Conservation (phyloP, 2,888 invertebrate genomes). For the Chrysodeixis includens region DNA sequence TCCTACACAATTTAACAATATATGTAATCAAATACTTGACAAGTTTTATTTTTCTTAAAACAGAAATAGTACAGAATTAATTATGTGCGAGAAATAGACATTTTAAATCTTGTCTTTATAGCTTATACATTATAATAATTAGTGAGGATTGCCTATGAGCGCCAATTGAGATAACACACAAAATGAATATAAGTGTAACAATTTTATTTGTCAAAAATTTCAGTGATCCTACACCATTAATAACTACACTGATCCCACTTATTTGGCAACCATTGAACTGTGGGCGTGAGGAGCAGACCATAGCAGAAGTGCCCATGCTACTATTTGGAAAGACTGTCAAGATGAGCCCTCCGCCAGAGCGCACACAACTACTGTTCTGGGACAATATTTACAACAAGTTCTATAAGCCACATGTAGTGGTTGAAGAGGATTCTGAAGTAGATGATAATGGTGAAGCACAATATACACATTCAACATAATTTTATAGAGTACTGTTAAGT, state of each 20-base stretch:
- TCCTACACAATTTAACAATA: no score
- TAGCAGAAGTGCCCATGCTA: conserved; percentile 64
- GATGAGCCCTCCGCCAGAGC: conserved; percentile 58
- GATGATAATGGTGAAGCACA: conserved; percentile 41
- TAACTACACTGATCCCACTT: conserved; percentile 70
- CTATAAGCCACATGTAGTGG: conserved; percentile 63
- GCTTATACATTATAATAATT: no score
- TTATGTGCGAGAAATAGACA: no score
- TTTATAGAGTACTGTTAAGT: conserved; percentile 4
- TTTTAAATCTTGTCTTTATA: no score
- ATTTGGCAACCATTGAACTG: conserved; percentile 75
- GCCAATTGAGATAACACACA: no score
- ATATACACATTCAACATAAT: neutral
- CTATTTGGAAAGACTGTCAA: conserved; percentile 59
- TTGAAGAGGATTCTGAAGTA: conserved; percentile 27
- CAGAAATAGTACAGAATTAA: no score
- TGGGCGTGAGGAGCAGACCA: conserved; percentile 42
- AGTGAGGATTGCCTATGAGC: no score
- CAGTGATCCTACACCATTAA: conserved; percentile 83
- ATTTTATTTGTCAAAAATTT: conserved; percentile 27
- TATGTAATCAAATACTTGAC: no score
- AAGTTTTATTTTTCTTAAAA: no score
- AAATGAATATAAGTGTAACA: no score
- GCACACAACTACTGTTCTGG: conserved; percentile 74
- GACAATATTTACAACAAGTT: conserved; percentile 77